Evolutionary conservation across 2,888 invertebrate species (phyloP).

Genomic region (Drosophila maculinotata): DNA sequence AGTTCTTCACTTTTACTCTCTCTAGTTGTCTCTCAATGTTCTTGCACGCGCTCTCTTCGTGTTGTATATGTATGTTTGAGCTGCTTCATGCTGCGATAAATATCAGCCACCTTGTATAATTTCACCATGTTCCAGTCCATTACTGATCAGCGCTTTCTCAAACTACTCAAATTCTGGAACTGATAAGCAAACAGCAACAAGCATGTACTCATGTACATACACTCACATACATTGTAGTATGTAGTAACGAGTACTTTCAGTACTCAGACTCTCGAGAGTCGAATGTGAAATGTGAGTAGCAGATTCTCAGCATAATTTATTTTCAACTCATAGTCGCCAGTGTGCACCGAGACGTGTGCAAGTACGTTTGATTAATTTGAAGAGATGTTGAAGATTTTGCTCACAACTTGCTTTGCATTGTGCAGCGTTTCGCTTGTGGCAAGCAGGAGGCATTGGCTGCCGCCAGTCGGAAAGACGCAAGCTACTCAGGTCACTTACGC

Average conservation of each 20-base stretch:
- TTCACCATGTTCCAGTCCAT: too few relatives aligned
- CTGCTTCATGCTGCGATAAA: too few relatives aligned
- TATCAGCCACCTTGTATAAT: too few relatives aligned
- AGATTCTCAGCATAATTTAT: neutral
- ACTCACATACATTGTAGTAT: too few relatives aligned
- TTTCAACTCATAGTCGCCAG: constrained; percentile 13
- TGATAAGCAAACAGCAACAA: constrained; percentile 31
- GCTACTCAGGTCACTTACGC: constrained; percentile 50
- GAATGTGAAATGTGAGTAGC: neutral
- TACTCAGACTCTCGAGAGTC: too few relatives aligned
- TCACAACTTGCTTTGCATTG: constrained; percentile 15
- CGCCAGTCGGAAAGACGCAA: constrained; percentile 4
- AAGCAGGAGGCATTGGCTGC: constrained; percentile 9
- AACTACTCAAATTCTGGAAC: constrained; percentile 7
- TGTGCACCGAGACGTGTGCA: constrained; percentile 12
- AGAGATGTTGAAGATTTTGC: constrained; percentile 23
- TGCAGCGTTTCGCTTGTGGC: constrained; percentile 25
- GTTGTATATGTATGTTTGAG: too few relatives aligned
- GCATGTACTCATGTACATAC: neutral
- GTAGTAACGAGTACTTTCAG: neutral
- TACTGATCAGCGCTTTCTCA: neutral
- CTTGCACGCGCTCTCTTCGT: too few relatives aligned
- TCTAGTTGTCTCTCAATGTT: too few relatives aligned
- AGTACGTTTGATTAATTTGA: neutral
- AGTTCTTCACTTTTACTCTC: too few relatives aligned